Base-by-base conservation (phyloP, 2,888 invertebrate genomes). In the Herminia tarsipennalis region DNA sequence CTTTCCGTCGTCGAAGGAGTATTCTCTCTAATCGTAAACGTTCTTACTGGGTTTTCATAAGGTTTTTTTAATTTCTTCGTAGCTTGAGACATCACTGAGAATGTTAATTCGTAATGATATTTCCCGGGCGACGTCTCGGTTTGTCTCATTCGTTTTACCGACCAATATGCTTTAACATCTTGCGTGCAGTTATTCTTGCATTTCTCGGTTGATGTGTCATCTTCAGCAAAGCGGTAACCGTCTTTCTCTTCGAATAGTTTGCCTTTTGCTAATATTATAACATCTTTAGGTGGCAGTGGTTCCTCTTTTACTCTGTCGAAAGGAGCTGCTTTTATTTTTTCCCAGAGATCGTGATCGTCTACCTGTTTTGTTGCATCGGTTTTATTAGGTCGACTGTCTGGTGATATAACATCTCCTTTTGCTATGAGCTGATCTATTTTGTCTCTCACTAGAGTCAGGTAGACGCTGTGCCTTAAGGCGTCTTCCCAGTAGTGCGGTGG, bases 121-220 rank as follows among this genome's bases (percentile, higher is more conserved):
- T 89, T 92, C 2, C 87, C 91, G 0, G 78, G 84, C 22, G 80
- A 59, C 1, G 70, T 88, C 81, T 72, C 91, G 42, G 93, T 89
- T 74, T 95, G 95, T 27, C 95, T 83, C 37, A 94, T 92, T 37
- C 95, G 92, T 78, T 94, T 94, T 2, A 95, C 94, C 0, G 93
- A 93, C 95, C 95, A 95, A 42, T 94, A 76, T 0, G 95, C 95
- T 66, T 93, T 87, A 2, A 94, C 87, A 21, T 86, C 86, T 50
- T 92, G 88, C 57, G 82, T 86, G 50, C 93, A 93, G 54, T 88
- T 88, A 17, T 92, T 89, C 27, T 90, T 61, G 59, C 89, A 89
- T 44, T 81, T 85, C 27, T 78, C 76, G 46, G 73, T 76, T 1
- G 76, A 66, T 30, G 62, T 67, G 24, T 88, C 80, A 47, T 88